Base-by-base conservation (phyloP, 2,797 vertebrate species). In the Xerus rutilus region DNA sequence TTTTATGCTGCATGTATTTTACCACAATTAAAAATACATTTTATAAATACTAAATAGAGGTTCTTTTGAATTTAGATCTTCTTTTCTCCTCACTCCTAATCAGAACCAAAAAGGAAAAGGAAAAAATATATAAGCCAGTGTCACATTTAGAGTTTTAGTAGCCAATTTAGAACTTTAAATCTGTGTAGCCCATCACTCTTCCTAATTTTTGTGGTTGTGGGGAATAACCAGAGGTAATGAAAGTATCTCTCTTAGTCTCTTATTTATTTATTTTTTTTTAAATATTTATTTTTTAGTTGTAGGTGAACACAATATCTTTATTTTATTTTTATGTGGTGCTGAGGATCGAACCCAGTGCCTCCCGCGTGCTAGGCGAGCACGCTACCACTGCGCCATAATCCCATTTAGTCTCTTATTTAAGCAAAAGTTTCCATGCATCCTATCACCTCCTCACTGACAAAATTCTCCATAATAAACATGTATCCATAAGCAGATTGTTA, bases 101-200 rank as follows among this genome's bases (percentile, higher is more conserved):
- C 57, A 72, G 30, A 73, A 86, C 72, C n/a, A 17, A 21, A 62
- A 81, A 52, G 15, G 52, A 52, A 52, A 52, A 52, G 49, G 15
- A 57, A 57, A 57, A 57, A 20, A 57, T 8, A 91, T 23, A 73
- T 7, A 82, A 89, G 23, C 28, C 64, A 14, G 30, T 32, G 25
- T 83, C 45, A 78, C 20, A 84, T 91, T 96, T 73, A 91, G 77
- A 89, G 64, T 90, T 95, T 21, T 57, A 20, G 20, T 90, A 89
- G n/a, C 15, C 47, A 65, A 89, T 76, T 94, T 89, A 94, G n/a
- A 83, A 82, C 25, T 78, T 95, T 64, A 3, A 92, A 54, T 70
- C 15, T 89, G 21, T 94, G 70, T 57, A 8, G 39, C 57, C n/a
- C 10, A 47, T 67, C 30, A 81, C 7, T 62, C 62, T 59, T 94